Evolutionary conservation across 2,113 vertebrate genomes (phyloP), one percentile per base, ranked within the genome.

Genomic region (Aegotheles bennettii): DNA sequence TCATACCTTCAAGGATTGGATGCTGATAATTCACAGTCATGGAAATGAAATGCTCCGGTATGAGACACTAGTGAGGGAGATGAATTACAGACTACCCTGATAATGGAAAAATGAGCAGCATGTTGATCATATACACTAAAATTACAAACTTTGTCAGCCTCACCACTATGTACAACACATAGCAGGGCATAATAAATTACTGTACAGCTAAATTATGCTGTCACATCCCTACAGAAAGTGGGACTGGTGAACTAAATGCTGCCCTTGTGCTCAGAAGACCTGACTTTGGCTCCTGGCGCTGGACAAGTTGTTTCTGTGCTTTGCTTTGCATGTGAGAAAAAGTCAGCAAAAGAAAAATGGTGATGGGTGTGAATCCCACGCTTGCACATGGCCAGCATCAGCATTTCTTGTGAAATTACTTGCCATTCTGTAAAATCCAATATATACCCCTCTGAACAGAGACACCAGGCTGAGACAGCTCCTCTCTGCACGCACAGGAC

Each of bases 21-120:
- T 80, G 85, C 87, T 91, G 94, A 94, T 95, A 95, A 94, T 59
- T 95, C 94, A 95, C 67, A 88, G 81, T 35, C 93, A 85, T 91
- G 82, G 87, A 93, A 96, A 89, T 85, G 7, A 96, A 95, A 96
- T 47, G 68, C 47, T 93, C 59, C 7, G 3, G 24, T n/a, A 26
- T 28, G 61, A 94, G 93, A 60, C 86, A 60, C 2, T 15, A 77
- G 76, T n/a, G 87, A 91, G 54, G 60, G 87, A 92, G 84, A 95
- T 96, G 91, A 96, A 91, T 95, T 89, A 94, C 81, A 43, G 74
- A 80, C 84, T 91, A 69, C 51, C 45, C 47, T n/a, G 86, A 92
- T 89, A 89, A 95, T 83, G 64, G 87, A 79, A 89, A 95, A 96
- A 92, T 64, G 94, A 96, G 77, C 53, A 1, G 76, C 88, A 70